Percentiles rank a stretch among this genome's conserved stretches.
phyloP scores from a whole-genome alignment of 2,888 invertebrate genomes.

The Neoitamus cyanurus region DNA sequence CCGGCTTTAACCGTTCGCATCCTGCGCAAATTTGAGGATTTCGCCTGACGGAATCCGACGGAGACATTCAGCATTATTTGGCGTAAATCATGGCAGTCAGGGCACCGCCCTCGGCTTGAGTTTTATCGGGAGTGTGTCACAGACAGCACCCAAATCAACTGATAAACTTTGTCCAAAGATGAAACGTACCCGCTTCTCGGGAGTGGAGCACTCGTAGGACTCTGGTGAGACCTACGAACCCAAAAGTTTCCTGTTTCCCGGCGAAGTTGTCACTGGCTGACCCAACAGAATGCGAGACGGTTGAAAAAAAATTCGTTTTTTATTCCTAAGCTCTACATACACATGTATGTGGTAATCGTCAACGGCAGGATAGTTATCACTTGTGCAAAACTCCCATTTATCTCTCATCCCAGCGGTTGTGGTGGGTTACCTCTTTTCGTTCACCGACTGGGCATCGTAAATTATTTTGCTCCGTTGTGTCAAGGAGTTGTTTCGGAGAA shows the following conservation, averaged over 20 bases:
- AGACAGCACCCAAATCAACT: background rate
- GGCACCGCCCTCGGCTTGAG: background rate
- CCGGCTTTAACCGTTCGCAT: background rate
- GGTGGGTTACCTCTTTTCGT: too few relatives aligned
- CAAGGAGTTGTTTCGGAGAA: too few relatives aligned
- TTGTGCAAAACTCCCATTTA: too few relatives aligned
- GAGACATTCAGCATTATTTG: background rate
- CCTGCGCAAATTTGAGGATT: background rate
- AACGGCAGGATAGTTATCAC: too few relatives aligned
- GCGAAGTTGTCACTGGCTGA: too few relatives aligned
- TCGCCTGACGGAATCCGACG: background rate
- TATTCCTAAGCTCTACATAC: too few relatives aligned
- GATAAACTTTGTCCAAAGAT: background rate
- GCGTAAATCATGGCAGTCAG: background rate
- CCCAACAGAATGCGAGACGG: too few relatives aligned
- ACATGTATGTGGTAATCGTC: too few relatives aligned
- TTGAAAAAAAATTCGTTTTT: too few relatives aligned
- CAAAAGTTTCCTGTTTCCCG: background rate
- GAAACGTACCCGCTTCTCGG: background rate
- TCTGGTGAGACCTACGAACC: background rate
- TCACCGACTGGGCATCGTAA: too few relatives aligned
- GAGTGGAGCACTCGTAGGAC: background rate
- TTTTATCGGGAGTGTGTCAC: background rate
- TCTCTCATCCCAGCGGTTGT: too few relatives aligned
- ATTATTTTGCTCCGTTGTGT: too few relatives aligned